Evolutionary conservation across 2,888 invertebrate species (phyloP).

Genomic region (Chrysotoxum bicinctum): DNA sequence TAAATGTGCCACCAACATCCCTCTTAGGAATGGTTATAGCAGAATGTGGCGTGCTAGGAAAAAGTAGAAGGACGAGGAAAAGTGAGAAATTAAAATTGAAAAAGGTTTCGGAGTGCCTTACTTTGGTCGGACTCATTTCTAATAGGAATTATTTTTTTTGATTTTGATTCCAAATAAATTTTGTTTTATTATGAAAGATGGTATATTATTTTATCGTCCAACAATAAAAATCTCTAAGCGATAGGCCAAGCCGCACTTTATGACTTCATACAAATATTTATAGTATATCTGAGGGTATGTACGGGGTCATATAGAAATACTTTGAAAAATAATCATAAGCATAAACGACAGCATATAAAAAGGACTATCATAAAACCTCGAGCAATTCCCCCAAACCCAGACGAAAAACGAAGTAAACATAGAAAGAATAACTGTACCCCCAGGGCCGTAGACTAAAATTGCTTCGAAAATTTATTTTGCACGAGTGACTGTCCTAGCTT

Average conservation of each 20-base stretch:
- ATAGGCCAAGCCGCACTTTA: slow-evolving; percentile 34
- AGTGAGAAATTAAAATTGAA: slow-evolving; percentile 55
- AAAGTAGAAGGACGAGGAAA: background rate
- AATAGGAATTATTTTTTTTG: slow-evolving; percentile 45
- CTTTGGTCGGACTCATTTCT: background rate
- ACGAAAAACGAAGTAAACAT: slow-evolving; percentile 23
- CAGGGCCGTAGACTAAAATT: background rate
- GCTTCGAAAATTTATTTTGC: no score
- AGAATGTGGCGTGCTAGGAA: background rate
- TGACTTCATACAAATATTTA: slow-evolving; percentile 30
- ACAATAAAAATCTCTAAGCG: slow-evolving; percentile 52
- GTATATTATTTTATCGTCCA: slow-evolving; percentile 17
- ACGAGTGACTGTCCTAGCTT: no score
- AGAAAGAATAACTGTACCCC: background rate
- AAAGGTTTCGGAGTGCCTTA: slow-evolving; percentile 23
- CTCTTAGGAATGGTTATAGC: background rate
- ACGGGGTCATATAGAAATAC: slow-evolving; percentile 10
- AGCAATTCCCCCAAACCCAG: slow-evolving; percentile 2
- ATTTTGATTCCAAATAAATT: slow-evolving; percentile 67
- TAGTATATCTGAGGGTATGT: background rate
- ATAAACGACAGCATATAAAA: slow-evolving; percentile 20
- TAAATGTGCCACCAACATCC: background rate
- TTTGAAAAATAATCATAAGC: slow-evolving; percentile 57
- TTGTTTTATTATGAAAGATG: slow-evolving; percentile 58
- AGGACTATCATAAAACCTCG: slow-evolving; percentile 49